Conservation (phyloP, 2,888 invertebrate species). For the Pristionchus japonicus region DNA sequence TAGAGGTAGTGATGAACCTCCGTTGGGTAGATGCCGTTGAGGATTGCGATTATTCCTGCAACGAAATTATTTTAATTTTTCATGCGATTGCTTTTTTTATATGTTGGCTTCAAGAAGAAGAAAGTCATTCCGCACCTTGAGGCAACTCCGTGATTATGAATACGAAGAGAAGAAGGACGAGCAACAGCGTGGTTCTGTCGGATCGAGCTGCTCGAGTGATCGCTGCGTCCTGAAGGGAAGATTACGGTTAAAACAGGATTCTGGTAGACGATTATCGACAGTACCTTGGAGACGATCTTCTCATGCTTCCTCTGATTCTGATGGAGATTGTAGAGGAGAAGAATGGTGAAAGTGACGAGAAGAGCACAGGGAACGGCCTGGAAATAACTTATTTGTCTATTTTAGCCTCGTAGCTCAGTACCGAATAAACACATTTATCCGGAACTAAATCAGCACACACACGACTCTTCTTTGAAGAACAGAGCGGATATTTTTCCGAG, state of each 20-base stretch:
- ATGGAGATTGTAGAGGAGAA: conserved; percentile 61
- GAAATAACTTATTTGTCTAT: conserved; percentile 17
- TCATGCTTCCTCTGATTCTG: conserved; percentile 53
- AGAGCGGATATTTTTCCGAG: not conserved
- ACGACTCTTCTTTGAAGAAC: not conserved
- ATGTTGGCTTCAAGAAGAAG: not conserved
- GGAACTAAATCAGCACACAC: not conserved
- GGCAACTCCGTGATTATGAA: conserved; percentile 51
- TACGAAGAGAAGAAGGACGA: conserved; percentile 48
- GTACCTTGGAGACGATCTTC: conserved; percentile 57
- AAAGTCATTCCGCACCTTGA: conserved; percentile 41
- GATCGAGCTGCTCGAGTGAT: conserved; percentile 48
- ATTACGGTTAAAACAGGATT: not conserved
- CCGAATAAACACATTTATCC: too few relatives aligned
- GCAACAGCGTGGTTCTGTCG: conserved; percentile 48
- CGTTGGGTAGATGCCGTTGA: conserved; percentile 57
- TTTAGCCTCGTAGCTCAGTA: too few relatives aligned
- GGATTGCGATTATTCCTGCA: conserved; percentile 59
- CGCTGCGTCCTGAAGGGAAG: conserved; percentile 52
- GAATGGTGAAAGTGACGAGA: conserved; percentile 64
- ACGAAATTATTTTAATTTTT: not conserved
- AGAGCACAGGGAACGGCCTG: conserved; percentile 65
- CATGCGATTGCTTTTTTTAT: not conserved
- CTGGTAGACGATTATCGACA: not conserved
- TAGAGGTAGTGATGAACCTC: conserved; percentile 65